Percentiles rank a stretch among this genome's conserved stretches.
These are phyloP conservation scores for Eurosta solidaginis DNA, from an alignment of 1,140 invertebrate genomes.

Conservation along the genomic window DNA sequence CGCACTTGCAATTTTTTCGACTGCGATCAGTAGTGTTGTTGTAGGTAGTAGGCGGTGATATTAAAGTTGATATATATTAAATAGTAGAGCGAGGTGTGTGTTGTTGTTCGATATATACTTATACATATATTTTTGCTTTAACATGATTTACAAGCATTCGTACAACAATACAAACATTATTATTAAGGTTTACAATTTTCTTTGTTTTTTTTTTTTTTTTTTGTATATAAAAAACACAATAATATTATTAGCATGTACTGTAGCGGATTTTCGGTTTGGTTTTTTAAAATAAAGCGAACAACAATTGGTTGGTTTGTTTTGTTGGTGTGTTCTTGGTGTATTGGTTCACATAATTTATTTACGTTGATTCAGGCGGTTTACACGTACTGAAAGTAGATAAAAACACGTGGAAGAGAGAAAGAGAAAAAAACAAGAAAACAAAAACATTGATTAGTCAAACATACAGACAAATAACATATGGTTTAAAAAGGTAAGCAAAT, in stretches of 20 bases:
- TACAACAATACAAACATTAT: constrained; percentile 9
- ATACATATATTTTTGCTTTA: constrained; percentile 9
- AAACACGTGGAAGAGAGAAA: constrained; percentile 40
- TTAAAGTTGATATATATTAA: background rate
- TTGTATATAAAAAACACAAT: background rate
- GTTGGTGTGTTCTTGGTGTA: background rate
- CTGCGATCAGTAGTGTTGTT: background rate
- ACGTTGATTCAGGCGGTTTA: constrained; percentile 60
- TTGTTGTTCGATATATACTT: background rate
- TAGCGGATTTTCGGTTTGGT: background rate
- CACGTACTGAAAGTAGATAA: constrained; percentile 57
- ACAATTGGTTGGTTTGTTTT: constrained; percentile 7
- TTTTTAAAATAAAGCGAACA: constrained; percentile 25
- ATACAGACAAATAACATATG: constrained; percentile 18
- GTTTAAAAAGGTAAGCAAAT: constrained; percentile 31
- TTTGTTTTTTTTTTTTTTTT: background rate
- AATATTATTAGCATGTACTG: background rate
- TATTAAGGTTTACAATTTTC: background rate
- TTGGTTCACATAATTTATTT: constrained; percentile 48
- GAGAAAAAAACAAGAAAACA: constrained; percentile 34
- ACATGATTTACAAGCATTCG: constrained; percentile 19
- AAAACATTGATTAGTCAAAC: constrained; percentile 39
- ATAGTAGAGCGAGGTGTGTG: constrained; percentile 17
- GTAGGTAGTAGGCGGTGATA: background rate
- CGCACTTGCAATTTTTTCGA: background rate